A percentile compares a stretch with the other conserved stretches of the same genome.
phyloP scores from a whole-genome alignment of 2,888 invertebrate species.

The Clusia tigrina region DNA sequence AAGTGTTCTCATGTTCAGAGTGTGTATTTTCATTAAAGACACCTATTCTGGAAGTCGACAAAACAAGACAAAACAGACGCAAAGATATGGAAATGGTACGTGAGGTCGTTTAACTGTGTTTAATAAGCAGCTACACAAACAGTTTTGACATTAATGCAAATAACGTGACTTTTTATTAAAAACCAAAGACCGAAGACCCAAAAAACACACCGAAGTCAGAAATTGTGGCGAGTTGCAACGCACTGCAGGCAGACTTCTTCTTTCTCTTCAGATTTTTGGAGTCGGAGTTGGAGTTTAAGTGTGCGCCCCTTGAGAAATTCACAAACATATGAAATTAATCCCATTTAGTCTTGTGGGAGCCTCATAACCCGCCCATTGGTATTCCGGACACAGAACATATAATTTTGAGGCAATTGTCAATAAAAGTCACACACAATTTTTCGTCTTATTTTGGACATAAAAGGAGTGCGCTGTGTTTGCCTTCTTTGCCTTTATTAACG shows the following conservation, averaged over 20 bases:
- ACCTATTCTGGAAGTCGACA: constrained; percentile 17
- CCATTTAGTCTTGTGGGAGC: constrained; percentile 22
- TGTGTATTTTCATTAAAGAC: constrained; percentile 29
- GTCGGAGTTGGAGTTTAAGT: constrained; percentile 23
- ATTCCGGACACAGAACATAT: constrained; percentile 21
- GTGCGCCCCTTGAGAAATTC: constrained; percentile 22
- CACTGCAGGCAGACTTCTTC: not conserved
- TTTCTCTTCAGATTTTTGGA: too few relatives aligned
- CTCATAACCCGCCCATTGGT: not conserved
- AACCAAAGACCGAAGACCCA: constrained; percentile 1
- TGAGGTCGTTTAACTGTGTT: constrained; percentile 35
- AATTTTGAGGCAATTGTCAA: constrained; percentile 22
- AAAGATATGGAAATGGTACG: constrained; percentile 23
- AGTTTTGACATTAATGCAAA: constrained; percentile 31
- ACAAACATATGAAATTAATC: constrained; percentile 8
- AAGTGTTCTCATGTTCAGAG: too few relatives aligned
- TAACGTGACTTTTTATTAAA: constrained; percentile 34
- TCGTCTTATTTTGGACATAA: constrained; percentile 26
- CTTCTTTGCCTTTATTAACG: too few relatives aligned
- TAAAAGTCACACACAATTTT: too few relatives aligned
- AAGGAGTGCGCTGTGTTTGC: too few relatives aligned
- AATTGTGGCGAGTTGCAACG: constrained; percentile 10
- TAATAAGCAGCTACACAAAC: constrained; percentile 17
- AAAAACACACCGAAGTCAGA: not conserved
- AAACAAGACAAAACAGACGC: too few relatives aligned